These are phyloP conservation scores for Scolopax mira DNA, from an alignment of 2,113 vertebrate genomes.

Conservation along the genomic window DNA sequence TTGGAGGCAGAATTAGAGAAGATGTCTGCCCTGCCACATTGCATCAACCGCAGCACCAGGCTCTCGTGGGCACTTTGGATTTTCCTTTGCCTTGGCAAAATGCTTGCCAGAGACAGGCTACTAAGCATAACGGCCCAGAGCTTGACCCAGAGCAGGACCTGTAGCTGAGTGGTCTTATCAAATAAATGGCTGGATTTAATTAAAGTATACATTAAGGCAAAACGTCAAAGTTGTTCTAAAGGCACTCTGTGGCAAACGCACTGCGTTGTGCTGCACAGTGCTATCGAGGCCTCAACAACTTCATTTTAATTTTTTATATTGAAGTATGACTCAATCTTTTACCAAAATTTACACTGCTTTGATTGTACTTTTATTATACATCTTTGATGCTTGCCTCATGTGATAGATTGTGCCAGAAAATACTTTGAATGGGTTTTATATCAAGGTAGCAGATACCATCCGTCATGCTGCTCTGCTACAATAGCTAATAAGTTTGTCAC, in stretches of 20 bases:
- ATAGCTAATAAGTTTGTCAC: neutral
- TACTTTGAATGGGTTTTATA: neutral
- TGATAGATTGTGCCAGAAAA: constrained; percentile 24
- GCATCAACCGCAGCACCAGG: neutral
- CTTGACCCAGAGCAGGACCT: neutral
- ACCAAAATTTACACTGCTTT: neutral
- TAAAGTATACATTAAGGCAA: neutral
- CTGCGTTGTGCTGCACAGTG: neutral
- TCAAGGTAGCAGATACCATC: neutral
- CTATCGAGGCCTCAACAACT: neutral
- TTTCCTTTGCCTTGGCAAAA: neutral
- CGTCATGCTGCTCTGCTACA: neutral
- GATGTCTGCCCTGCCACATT: neutral
- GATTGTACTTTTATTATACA: neutral
- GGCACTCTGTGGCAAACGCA: neutral
- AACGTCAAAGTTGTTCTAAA: neutral
- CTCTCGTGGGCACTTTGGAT: neutral
- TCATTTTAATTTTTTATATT: neutral
- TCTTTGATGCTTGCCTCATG: neutral
- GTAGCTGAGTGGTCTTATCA: neutral
- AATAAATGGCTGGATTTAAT: neutral
- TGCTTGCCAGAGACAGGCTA: neutral
- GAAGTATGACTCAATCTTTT: neutral
- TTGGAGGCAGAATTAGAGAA: neutral
- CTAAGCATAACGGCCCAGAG: accelerated